Conservation (phyloP, 2,888 invertebrate genomes). For the Diarsia rubi region DNA sequence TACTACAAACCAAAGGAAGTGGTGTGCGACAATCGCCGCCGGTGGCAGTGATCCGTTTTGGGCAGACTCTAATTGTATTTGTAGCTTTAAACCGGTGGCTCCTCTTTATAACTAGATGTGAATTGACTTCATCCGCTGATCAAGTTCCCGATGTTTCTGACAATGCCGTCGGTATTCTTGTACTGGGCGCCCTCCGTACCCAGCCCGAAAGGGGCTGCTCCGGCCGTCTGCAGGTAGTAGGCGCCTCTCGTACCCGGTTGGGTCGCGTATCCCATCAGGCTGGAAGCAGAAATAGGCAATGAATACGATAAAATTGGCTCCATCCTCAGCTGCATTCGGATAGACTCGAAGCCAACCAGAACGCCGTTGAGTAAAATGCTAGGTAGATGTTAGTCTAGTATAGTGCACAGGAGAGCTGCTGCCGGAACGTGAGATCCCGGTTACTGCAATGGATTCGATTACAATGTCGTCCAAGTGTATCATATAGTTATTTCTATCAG, state of each 20-base stretch:
- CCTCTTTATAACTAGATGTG: background rate
- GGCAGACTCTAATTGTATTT: background rate
- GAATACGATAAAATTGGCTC: background rate
- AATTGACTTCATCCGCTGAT: slow-evolving; percentile 2
- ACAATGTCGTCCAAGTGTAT: background rate
- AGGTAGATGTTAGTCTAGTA: background rate
- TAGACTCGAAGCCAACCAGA: background rate
- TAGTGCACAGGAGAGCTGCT: background rate
- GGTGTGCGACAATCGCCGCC: too few relatives aligned
- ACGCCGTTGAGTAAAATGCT: background rate
- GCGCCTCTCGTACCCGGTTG: slow-evolving; percentile 47
- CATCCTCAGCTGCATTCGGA: background rate
- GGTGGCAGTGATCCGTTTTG: too few relatives aligned
- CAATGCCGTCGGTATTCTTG: slow-evolving; percentile 52
- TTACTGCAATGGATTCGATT: background rate
- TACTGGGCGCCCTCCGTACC: slow-evolving; percentile 48
- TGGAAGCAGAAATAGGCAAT: slow-evolving; percentile 25
- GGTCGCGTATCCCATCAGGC: slow-evolving; percentile 65
- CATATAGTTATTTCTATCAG: background rate
- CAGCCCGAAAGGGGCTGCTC: slow-evolving; percentile 57
- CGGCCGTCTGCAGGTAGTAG: slow-evolving; percentile 65
- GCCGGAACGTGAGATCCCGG: background rate
- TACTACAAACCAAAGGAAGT: too few relatives aligned
- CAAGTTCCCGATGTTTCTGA: slow-evolving; percentile 17
- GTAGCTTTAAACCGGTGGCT: background rate